Base-by-base conservation (phyloP, 1,140 invertebrate species). In the Pygmarrhopalites habei region DNA sequence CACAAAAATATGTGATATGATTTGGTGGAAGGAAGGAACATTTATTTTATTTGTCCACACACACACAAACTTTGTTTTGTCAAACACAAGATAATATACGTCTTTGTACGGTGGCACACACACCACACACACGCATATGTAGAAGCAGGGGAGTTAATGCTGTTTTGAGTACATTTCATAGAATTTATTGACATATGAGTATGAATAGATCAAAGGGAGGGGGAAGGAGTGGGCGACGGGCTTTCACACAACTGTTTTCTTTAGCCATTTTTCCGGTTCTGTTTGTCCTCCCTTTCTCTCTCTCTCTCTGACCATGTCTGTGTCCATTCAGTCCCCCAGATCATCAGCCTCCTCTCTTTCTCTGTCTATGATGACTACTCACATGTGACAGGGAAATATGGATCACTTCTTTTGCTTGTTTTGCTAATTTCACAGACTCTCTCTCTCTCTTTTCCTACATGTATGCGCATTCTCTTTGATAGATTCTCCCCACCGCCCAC, bases 161-260 rank as follows among this genome's bases (percentile, higher is more conserved):
- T n/a, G n/a, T n/a, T n/a, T n/a, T n/a, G n/a, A n/a, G n/a, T n/a
- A n/a, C n/a, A n/a, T n/a, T n/a, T n/a, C n/a, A n/a, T n/a, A n/a
- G n/a, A n/a, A n/a, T n/a, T n/a, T 52, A 52, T 52, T 52, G 49
- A 52, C 49, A 52, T 52, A 10, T 52, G 14, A 52, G 49, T 52
- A 52, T 52, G 49, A 52, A 52, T 52, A 52, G 49, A 52, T 52
- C 49, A 52, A 52, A 52, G 49, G 12, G 1, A 26, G 49, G 25
- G 49, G 25, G 25, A 51, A 28, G 2, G 15, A 26, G 5, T 51
- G 19, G 49, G 49, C 26, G 5, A 29, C 57, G 17, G 35, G 57
- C 41, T 46, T 28, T 28, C 23, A 26, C 26, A 58, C 43, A 46
- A 46, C 10, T 58, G 28, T 58, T 29, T 46, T 29, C 41, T 46